phyloP scores from a whole-genome alignment of 2,113 vertebrate species.

The Columba livia region DNA sequence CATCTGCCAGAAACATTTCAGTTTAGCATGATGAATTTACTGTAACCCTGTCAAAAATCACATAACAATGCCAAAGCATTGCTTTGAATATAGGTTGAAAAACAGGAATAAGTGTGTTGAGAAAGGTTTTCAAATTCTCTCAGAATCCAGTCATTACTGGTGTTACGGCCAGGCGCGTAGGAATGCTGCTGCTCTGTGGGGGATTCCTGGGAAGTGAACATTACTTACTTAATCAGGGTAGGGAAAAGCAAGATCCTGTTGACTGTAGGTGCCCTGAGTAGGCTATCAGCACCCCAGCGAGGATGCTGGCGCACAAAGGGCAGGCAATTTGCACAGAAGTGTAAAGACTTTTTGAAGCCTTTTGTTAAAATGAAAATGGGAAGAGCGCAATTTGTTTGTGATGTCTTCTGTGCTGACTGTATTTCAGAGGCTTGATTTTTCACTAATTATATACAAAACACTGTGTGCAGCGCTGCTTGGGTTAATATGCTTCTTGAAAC shows the following conservation, averaged over 20 bases:
- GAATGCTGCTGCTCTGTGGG: conserved; percentile 32
- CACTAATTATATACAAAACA: not conserved
- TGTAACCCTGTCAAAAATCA: conserved; percentile 89
- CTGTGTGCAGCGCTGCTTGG: not conserved
- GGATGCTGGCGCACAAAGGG: not conserved
- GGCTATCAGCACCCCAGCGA: conserved; percentile 46
- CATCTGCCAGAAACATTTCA: conserved; percentile 94
- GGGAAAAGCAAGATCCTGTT: conserved; percentile 56
- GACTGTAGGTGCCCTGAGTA: conserved; percentile 35
- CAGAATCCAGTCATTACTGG: conserved; percentile 70
- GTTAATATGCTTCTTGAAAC: not conserved
- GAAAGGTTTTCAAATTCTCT: conserved; percentile 68
- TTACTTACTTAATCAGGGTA: conserved; percentile 57
- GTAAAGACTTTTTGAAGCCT: conserved; percentile 11
- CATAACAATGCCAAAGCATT: conserved; percentile 82
- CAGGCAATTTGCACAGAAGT: conserved; percentile 34
- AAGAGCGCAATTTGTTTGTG: not conserved
- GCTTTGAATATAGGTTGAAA: conserved; percentile 79
- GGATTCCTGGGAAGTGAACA: conserved; percentile 51
- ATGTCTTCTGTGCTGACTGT: not conserved
- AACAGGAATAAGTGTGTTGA: conserved; percentile 73
- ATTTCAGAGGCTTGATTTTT: not conserved
- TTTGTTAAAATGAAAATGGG: conserved; percentile 9
- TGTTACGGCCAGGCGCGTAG: not conserved
- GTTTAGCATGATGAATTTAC: conserved; percentile 91